Evolutionary conservation across 2,888 invertebrate species (phyloP), one percentile per base, ranked within the genome.

Genomic region (Horisme vitalbata): DNA sequence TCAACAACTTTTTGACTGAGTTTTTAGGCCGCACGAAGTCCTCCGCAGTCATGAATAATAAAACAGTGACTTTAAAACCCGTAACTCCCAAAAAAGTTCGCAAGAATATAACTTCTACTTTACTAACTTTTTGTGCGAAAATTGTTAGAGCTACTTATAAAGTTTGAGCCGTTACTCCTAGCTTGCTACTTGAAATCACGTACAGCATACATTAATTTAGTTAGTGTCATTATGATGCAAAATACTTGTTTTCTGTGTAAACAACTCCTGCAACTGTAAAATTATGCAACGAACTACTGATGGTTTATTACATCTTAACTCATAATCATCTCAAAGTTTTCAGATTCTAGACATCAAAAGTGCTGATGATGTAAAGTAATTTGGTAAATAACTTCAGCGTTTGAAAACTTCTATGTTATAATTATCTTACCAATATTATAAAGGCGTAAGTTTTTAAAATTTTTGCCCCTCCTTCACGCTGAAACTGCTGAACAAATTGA

Each of bases 181-280:
- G 45, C 32, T 48, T 7, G 37, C 44, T 47, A 41, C 32, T 45
- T 36, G 34, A 28, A 43, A 39, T 43, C 45, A 50, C 50, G 47
- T 50, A 41, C 41, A 31, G 50, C 34, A 44, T 48, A 47, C 38
- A 52, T 44, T 45, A 30, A 13, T 15, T 30, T 38, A 37, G 52
- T 49, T 45, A 30, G 28, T 24, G 27, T 36, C 9, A 41, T 38
- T 46, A 43, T 48, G 43, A 45, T 51, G 43, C 36, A 44, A 45
- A 47, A 30, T 11, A 28, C 36, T 26, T 45, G 47, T 45, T 50
- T n/a, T n/a, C 33, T 48, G 30, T 21, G 12, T 44, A 44, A 38
- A 38, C 45, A 45, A 11, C 32, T 11, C 37, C 27, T 9, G 28
- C 33, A 18, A 10, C 18, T 33, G 27, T 28, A 45, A 45, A 36